Conservation (phyloP, 2,888 invertebrate species). For the Heliconius erato region DNA sequence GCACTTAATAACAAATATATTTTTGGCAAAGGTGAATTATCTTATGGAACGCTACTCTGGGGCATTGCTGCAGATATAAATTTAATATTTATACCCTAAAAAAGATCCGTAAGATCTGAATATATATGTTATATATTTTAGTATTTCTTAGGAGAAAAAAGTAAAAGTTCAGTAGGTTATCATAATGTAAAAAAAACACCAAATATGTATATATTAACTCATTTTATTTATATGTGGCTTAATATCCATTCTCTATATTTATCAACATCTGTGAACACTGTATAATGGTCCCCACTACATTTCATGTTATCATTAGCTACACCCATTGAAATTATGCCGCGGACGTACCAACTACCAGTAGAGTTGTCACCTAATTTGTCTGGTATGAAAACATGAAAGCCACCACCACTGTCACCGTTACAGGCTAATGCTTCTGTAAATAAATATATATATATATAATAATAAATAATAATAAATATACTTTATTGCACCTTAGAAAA, state of each 20-base stretch:
- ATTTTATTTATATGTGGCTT: constrained; percentile 27
- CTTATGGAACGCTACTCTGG: too few species aligned
- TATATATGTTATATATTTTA: too few species aligned
- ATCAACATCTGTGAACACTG: constrained; percentile 13
- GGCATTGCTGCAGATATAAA: too few species aligned
- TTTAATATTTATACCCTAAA: too few species aligned
- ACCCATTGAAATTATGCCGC: background rate
- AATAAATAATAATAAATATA: too few species aligned
- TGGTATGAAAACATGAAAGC: constrained; percentile 13
- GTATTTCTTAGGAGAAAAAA: background rate
- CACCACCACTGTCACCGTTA: constrained; percentile 17
- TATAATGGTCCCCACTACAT: background rate
- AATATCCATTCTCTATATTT: constrained; percentile 17
- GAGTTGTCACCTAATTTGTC: background rate
- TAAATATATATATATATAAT: background rate
- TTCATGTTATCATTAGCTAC: background rate
- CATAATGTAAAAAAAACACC: background rate
- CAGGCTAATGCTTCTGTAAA: constrained; percentile 9
- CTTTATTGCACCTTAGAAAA: too few species aligned
- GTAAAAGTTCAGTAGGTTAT: background rate
- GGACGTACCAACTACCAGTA: constrained; percentile 1
- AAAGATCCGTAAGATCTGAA: too few species aligned
- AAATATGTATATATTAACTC: background rate
- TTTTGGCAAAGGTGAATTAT: too few species aligned
- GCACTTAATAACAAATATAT: too few species aligned